These are phyloP conservation scores for Holothuria leucospilota DNA, from an alignment of 53 echinoderm and acorn worm genomes.

Conservation along the genomic window DNA sequence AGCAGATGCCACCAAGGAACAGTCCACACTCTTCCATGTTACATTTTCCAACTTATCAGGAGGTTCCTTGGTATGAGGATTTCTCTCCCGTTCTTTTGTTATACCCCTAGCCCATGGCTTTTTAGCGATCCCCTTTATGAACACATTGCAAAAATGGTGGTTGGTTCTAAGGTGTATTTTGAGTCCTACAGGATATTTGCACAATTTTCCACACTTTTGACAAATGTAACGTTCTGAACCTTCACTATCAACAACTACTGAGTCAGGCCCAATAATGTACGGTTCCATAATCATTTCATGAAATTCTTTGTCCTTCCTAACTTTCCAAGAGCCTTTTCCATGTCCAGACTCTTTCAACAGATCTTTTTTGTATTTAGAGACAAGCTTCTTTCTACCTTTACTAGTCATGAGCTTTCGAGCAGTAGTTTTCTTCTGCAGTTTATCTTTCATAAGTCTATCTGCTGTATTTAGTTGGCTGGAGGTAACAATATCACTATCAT, in stretches of 20 bases:
- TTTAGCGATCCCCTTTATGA: conserved; percentile 37
- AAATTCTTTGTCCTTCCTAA: conserved; percentile 6
- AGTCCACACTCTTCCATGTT: conserved; percentile 39
- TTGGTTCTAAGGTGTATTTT: conserved; percentile 61
- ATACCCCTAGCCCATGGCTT: conserved; percentile 50
- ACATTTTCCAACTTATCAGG: background rate
- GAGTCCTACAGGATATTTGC: conserved; percentile 69
- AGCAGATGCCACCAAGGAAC: conserved; percentile 22
- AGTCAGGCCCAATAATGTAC: conserved; percentile 64
- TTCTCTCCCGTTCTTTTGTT: conserved; percentile 19
- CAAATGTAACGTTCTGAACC: conserved; percentile 59
- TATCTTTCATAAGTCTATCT: no score
- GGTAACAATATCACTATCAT: background rate
- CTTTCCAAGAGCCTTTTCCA: background rate
- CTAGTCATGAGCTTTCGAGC: background rate
- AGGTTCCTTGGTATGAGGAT: background rate
- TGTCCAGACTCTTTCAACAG: background rate
- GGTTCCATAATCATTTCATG: conserved; percentile 33
- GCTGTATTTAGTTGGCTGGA: background rate
- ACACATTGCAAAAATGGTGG: conserved; percentile 42
- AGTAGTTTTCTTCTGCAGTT: background rate
- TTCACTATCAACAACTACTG: conserved; percentile 31
- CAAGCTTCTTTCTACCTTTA: conserved; percentile 19
- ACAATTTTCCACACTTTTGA: conserved; percentile 60
- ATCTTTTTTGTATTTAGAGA: background rate